These are phyloP conservation scores for Probosciger aterrimus DNA, from an alignment of 2,113 vertebrate genomes.

Conservation along the genomic window DNA sequence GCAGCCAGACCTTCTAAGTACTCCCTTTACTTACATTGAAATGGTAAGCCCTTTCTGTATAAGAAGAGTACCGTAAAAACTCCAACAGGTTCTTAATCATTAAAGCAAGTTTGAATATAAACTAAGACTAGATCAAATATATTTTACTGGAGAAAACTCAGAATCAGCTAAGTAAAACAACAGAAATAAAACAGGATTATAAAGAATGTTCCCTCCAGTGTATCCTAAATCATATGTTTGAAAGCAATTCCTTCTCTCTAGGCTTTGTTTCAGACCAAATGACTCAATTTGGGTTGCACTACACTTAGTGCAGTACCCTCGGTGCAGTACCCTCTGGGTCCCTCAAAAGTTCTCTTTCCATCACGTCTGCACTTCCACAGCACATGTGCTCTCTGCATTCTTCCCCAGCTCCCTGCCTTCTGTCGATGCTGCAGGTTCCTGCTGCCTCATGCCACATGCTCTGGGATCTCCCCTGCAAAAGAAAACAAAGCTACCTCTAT, in stretches of 20 bases:
- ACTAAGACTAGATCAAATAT: background rate
- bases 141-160: background rate
- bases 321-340: background rate
- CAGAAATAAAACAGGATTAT: background rate
- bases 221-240: background rate
- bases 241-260: background rate
- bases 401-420: background rate
- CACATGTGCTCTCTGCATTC: background rate
- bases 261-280: background rate
- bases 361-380: background rate
- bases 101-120: background rate
- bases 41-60: background rate
- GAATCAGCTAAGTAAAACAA: background rate
- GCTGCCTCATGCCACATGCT: background rate
- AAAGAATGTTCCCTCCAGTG: background rate
- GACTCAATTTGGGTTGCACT: background rate
- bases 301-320: background rate
- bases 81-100: background rate
- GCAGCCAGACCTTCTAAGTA: background rate
- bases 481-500: background rate
- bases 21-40: background rate
- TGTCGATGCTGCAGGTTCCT: background rate
- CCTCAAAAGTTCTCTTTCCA: background rate
- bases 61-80: background rate
- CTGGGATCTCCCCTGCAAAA: background rate